Base-by-base conservation (phyloP, 2,888 invertebrate genomes). In the Eupithecia subumbrata region DNA sequence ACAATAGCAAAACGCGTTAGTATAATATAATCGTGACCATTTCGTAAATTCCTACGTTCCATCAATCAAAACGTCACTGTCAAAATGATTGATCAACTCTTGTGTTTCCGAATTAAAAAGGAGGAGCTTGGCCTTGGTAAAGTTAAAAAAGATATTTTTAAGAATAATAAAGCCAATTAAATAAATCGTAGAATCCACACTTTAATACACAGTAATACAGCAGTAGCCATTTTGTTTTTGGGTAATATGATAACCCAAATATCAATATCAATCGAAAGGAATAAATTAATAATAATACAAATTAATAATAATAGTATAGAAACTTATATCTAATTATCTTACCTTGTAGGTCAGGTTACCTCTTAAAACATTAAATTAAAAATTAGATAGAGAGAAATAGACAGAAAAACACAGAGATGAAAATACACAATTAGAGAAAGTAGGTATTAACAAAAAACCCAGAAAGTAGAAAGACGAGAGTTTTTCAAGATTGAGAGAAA, bases 11-110 rank as follows among this genome's bases (percentile, higher is more conserved):
- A 34, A 64, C 18, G 34, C 34, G 16, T 56, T 56, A 14, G 3
- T 34, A 4, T 34, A 64, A 64, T 64, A 30, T 64, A 64, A 64
- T 30, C 18, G 18, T 16, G 22, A 16, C 64, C 14, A 34, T 67
- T 40, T 22, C 8, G 64, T 34, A 67, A 67, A 12, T 63, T 63
- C 63, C 14, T 69, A 9, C 12, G 12, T 48, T 52, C 25, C 69
- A 76, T 74, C 64, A 64, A 76, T 76, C 76, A 73, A 40, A 76
- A 76, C 71, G 71, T 73, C 71, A 73, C 63, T 69, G 68, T 71
- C 71, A 71, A 69, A 73, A 73, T 74, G 76, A 76, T 71, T 76
- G 48, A 76, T 72, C n/a, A 25, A 67, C 40, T 40, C 60, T 60
- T 60, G 25, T 60, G 66, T 67, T 67, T 40, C 37, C 37, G 12